Base-by-base conservation (phyloP, 2,113 vertebrate genomes). In the Mus musculus region DNA sequence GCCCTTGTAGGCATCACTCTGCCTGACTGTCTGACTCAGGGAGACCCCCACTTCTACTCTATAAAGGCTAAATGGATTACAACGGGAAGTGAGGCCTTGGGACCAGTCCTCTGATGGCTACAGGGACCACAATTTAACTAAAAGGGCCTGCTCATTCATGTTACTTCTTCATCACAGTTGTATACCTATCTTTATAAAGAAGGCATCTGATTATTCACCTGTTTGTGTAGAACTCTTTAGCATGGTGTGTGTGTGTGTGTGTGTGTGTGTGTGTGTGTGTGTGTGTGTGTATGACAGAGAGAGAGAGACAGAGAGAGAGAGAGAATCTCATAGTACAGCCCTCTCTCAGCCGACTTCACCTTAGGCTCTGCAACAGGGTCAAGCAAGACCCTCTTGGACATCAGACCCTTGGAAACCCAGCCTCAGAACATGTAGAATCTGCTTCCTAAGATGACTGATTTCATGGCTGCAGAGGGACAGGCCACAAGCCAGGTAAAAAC, bases 401-500 rank as follows among this genome's bases (percentile, higher is more conserved):
- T 49, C 52, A 56, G 94, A 14, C 52, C 36, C 10, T 13, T 17
- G 9, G 9, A 56, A 63, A 39, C 12, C 36, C 17, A 63, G 52
- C 36, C 3, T n/a, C n/a, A 78, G 88, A 30, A 49, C 33, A 20
- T 16, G 0, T 3, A 2, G 28, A 4, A 28, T 30, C 73, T 67
- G 10, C 14, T 3, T 52, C 36, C 39, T 67, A 26, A 46, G 61
- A 90, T 11, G 49, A 9, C 56, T 3, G 36, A 20, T 63, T 36
- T 77, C 28, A 11, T 7, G 33, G 16, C 49, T 59, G 0, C 2
- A 7, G 19, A 78, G 22, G 5, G 24, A 10, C 49, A 65, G 24
- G 33, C 0, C 7, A n/a, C 28, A 22, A 0, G 36, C 14, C 72
- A 8, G 63, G 3, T 0, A 2, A 36, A 39, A 16, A 36, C 36